Evolutionary conservation across 2,888 invertebrate species (phyloP), one percentile per base, ranked within the genome.

Genomic region (Anoplius nigerrimus): DNA sequence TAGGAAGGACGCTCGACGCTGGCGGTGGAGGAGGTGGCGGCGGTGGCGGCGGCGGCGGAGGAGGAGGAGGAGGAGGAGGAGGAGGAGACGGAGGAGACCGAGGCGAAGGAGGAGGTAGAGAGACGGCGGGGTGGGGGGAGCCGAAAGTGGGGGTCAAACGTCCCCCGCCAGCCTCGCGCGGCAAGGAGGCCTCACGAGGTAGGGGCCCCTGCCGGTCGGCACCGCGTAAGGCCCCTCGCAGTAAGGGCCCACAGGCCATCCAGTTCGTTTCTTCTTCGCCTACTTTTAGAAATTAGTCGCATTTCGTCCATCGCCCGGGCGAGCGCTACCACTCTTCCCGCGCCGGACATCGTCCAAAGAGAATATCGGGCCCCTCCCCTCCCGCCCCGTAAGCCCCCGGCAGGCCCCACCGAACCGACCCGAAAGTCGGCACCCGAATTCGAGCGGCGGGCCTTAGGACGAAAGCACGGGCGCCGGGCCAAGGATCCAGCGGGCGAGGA

Each of bases 201-300:
- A 83, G 85, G 85, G 85, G 83, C 74, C 80, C 73, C 80, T 76
- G 83, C 75, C 64, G 79, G 75, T 66, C 66, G 67, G 66, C 60
- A 69, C 66, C 55, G 58, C 52, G 82, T 81, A 81, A 84, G 87
- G 84, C 87, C 85, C 86, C 83, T 79, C 85, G 79, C 88, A 88
- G 88, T 88, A 86, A 86, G 87, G 88, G 87, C 87, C 87, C 81
- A 86, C 84, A 86, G 86, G 86, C 85, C 88, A 87, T 85, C 84
- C 85, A 87, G 88, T 85, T 85, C 87, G 85, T 84, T 87, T 82
- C 86, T 82, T 81, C 82, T 72, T 86, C 81, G 83, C 81, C 85
- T 86, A 85, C 86, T 87, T 87, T 85, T 85, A 84, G 83, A 84
- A 83, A 85, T 86, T 84, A 85, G 87, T 85, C 79, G 82, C 76